Evolutionary conservation across 2,113 vertebrate genomes (phyloP), one percentile per base, ranked within the genome.

Genomic region (Tringa solitaria): DNA sequence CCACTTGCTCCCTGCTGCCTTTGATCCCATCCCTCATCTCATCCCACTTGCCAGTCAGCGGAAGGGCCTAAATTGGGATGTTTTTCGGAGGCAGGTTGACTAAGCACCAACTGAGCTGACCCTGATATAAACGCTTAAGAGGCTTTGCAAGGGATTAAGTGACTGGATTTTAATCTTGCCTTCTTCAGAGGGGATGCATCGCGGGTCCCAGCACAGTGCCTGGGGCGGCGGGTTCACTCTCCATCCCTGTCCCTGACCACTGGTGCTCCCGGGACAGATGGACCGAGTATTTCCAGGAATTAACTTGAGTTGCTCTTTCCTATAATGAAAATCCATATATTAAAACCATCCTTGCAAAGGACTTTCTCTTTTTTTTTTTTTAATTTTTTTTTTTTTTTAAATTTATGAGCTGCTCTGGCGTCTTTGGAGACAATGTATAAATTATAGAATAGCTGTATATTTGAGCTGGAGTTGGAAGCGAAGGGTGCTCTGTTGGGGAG

Each of bases 121-220:
- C 96, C 96, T 96, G 97, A 96, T 92, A 94, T 90, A 97, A 97
- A 97, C 4, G 77, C 95, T 97, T 98, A 97, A 98, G 98, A 97
- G 97, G 98, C 97, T 98, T 98, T 98, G 89, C 93, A 33, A 53
- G 72, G 96, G 98, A 98, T 98, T 98, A 98, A 97, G 89, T 77
- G 89, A 57, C 96, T 97, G 91, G 72, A 84, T 98, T 97, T 98
- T 98, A 97, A 98, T 98, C 97, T 96, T 75, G 82, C 90, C 90
- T 88, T 70, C 46, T 91, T 95, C 41, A 3, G 63, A 88, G 93
- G 94, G 67, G 93, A 95, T 50, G 65, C 51, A 83, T 78, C 11
- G 1, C 6, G 6, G 64, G 74, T 95, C 95, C 88, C 77, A 84
- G 51, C 10, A 1, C 3, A 5, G 87, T 53, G 74, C n/a, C 80